Percentiles rank a stretch among this genome's conserved stretches.
These are phyloP conservation scores for Actenoides hombroni DNA, from an alignment of 2,113 vertebrate genomes.

Conservation along the genomic window DNA sequence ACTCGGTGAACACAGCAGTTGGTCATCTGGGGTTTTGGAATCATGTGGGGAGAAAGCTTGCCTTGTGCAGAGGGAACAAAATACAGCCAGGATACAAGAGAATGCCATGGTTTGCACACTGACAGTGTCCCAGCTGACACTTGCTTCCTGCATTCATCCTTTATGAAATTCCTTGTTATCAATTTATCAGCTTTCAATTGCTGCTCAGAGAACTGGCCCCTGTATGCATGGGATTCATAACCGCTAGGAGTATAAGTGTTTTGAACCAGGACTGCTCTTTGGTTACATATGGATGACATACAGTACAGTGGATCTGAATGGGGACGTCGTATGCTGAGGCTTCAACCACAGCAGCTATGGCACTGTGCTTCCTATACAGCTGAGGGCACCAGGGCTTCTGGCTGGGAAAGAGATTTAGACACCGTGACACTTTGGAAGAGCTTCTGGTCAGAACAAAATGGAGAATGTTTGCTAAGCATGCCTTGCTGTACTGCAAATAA, in stretches of 20 bases:
- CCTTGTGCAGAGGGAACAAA: not conserved
- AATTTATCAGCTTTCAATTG: not conserved
- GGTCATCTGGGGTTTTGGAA: not conserved
- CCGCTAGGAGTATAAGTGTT: fast-evolving
- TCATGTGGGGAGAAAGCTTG: not conserved
- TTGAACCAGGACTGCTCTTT: not conserved
- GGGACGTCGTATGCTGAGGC: not conserved
- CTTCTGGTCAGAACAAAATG: not conserved
- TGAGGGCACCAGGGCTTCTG: not conserved
- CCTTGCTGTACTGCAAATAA: not conserved
- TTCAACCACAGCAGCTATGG: not conserved
- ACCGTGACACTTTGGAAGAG: not conserved
- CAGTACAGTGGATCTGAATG: not conserved
- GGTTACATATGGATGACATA: not conserved
- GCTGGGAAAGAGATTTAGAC: not conserved
- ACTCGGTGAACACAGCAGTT: not conserved
- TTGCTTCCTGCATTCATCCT: not conserved
- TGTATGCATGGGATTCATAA: not conserved
- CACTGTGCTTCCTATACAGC: not conserved
- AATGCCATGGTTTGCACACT: not conserved
- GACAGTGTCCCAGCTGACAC: not conserved
- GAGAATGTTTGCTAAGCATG: not conserved
- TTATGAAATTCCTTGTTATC: not conserved
- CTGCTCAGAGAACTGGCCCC: not conserved
- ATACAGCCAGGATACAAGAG: not conserved